These are phyloP conservation scores for Phoeniculus purpureus DNA, from an alignment of 2,797 vertebrate species.

Conservation along the genomic window DNA sequence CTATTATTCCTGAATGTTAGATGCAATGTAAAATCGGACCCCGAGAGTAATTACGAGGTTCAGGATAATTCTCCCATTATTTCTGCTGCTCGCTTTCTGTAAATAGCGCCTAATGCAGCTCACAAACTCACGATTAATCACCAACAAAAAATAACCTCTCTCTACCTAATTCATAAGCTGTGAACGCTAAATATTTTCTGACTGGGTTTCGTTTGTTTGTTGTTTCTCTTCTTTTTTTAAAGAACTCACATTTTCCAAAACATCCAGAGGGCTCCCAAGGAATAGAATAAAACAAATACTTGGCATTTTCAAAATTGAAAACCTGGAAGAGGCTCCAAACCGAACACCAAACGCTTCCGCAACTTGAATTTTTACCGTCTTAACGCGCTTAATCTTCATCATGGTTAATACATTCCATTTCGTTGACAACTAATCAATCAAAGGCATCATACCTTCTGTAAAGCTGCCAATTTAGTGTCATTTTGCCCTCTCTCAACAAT, in stretches of 20 bases:
- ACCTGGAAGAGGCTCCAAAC: conserved; percentile 48
- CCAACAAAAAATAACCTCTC: background rate
- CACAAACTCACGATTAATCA: conserved; percentile 62
- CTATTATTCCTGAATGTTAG: conserved; percentile 58
- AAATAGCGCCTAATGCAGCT: conserved; percentile 63
- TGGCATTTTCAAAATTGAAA: conserved; percentile 54
- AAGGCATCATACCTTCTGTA: conserved; percentile 68
- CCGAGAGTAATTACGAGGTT: conserved; percentile 64
- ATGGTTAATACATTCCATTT: conserved; percentile 69
- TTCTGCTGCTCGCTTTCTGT: conserved; percentile 50
- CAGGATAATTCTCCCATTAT: conserved; percentile 64
- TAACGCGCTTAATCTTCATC: conserved; percentile 67
- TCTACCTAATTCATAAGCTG: conserved; percentile 44
- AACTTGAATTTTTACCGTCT: conserved; percentile 65
- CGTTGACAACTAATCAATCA: conserved; percentile 79
- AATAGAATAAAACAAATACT: conserved; percentile 46
- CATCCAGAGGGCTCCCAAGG: conserved; percentile 52
- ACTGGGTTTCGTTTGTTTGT: conserved; percentile 44
- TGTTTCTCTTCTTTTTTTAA: background rate
- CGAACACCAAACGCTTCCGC: conserved; percentile 50
- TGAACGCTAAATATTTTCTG: conserved; percentile 50
- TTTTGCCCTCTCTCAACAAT: conserved; percentile 59
- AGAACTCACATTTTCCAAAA: conserved; percentile 35
- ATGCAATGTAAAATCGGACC: conserved; percentile 52
- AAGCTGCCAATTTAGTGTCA: conserved; percentile 72